Evolutionary conservation across 2,113 vertebrate species (phyloP).

Genomic region (Octodon degus): DNA sequence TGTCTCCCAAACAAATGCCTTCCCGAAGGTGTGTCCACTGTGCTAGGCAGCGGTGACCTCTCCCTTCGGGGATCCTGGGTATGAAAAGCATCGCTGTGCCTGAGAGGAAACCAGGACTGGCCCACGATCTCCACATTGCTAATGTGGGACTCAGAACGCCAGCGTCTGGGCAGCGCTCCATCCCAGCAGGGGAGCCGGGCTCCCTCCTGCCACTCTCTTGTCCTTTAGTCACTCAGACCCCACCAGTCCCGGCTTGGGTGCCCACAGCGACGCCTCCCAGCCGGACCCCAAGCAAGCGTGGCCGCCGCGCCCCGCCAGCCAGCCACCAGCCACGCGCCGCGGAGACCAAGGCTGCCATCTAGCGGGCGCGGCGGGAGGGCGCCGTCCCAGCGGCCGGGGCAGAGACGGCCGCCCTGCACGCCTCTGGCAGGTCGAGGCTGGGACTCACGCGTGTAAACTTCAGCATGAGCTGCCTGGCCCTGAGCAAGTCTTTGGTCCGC

Average conservation of each 20-base stretch:
- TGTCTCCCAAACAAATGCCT: background rate
- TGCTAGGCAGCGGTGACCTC: background rate
- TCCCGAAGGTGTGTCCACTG: background rate
- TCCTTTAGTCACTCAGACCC: background rate
- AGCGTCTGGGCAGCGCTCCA: background rate
- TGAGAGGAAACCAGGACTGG: background rate
- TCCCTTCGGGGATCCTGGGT: background rate
- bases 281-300: background rate
- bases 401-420: fast-evolving
- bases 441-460: background rate
- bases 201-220: background rate
- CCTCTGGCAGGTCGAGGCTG: background rate
- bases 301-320: background rate
- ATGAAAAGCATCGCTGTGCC: background rate
- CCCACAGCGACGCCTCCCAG: background rate
- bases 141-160: background rate
- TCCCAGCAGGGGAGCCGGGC: background rate
- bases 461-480: background rate
- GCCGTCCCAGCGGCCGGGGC: background rate
- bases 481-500: background rate
- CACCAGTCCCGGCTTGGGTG: background rate
- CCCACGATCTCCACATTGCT: background rate
- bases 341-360: conserved; percentile 83
- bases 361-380: conserved; percentile 56
- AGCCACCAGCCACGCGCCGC: background rate